Conservation (phyloP, 2,888 invertebrate genomes). For the Protodeltote pygarga region DNA sequence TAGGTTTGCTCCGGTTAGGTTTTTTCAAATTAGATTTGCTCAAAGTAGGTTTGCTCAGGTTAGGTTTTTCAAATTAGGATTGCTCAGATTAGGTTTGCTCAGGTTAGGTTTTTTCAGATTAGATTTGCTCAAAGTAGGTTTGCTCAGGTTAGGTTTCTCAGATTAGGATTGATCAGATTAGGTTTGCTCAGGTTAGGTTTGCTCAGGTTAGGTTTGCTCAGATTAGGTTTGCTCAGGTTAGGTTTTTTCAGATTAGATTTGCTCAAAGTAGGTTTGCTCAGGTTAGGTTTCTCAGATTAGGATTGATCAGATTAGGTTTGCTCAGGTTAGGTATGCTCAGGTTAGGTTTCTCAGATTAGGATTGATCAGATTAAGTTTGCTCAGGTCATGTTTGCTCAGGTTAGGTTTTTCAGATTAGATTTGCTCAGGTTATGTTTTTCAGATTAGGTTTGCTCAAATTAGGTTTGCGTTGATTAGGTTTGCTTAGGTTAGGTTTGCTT, state of each 20-base stretch:
- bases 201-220: constrained; percentile 33
- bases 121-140: constrained; percentile 10
- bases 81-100: constrained; percentile 19
- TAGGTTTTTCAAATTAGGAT: too few relatives aligned
- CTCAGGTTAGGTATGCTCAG: constrained; percentile 19
- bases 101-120: constrained; percentile 7
- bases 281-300: constrained; percentile 29
- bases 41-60: too few relatives aligned
- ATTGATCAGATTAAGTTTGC: too few relatives aligned
- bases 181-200: constrained; percentile 30
- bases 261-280: constrained; percentile 29
- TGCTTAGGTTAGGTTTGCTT: constrained; percentile 21
- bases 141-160: constrained; percentile 7
- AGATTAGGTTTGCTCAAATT: constrained; percentile 2
- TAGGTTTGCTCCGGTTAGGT: too few relatives aligned
- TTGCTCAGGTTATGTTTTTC: too few relatives aligned
- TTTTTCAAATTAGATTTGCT: too few relatives aligned
- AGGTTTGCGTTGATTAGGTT: constrained; percentile 7
- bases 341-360: constrained; percentile 3
- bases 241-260: constrained; percentile 33
- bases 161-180: constrained; percentile 31
- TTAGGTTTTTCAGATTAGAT: too few relatives aligned
- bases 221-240: constrained; percentile 35
- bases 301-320: constrained; percentile 22
- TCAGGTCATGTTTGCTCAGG: too few relatives aligned